Base-by-base conservation (phyloP, 2,888 invertebrate species). In the Minunthozetes semirufus region DNA sequence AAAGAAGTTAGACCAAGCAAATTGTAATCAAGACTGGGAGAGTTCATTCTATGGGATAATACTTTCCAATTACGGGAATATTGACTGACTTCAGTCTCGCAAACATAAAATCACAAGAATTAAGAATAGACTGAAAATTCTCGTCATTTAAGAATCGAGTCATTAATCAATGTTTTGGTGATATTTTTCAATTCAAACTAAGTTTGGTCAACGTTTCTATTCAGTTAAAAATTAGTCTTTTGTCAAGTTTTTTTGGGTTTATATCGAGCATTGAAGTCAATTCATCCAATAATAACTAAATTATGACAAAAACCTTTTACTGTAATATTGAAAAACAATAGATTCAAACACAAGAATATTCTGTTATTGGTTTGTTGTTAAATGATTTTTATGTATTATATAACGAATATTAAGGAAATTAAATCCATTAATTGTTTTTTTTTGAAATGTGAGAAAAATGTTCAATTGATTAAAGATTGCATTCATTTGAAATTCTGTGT, bases 341-440 rank as follows among this genome's bases (percentile, higher is more conserved):
- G 61, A 61, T 9, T 61, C 6, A 25, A 25, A 56, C 29, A 61
- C n/a, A 27, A 8, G n/a, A 53, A 29, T 66, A 66, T 66, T 66
- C 66, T 66, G 66, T 66, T 66, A 66, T 66, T 66, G 66, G 66
- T 66, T 66, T 66, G 66, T 66, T 66, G 66, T 66, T 66, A 33
- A 66, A 27, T 59, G 13, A 38, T 66, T 66, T n/a, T 66, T 33
- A 38, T 66, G 38, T 66, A 66, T 66, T 38, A 38, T 66, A 66
- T 38, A 27, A 59, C 17, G 25, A 66, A 9, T 66, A 66, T 66
- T n/a, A 66, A 38, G 61, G 61, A 4, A 66, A 66, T 66, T 66
- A 66, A 38, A 66, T 33, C 19, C 33, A 33, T 33, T 11, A 66
- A 66, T 66, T 33, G 19, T 66, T 66, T 19, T 66, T 66, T 19